Base-by-base conservation (phyloP, 1,140 invertebrate species). In the Drosophila albomicans region DNA sequence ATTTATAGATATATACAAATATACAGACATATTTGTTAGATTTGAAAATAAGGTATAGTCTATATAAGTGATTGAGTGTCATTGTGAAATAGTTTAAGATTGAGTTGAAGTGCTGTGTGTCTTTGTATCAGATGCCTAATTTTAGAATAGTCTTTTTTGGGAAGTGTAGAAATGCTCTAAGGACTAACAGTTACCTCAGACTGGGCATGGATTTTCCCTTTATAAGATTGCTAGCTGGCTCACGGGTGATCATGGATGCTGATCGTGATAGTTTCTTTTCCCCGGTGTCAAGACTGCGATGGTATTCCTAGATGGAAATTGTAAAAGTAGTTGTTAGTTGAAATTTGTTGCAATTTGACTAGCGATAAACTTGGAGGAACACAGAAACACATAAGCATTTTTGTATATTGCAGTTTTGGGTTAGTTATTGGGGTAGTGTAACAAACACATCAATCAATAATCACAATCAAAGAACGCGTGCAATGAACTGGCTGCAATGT, bases 181-280 rank as follows among this genome's bases (percentile, higher is more conserved):
- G 7, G 1, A n/a, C 8, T 58, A 1, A n/a, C n/a, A 59, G 1
- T 76, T 94, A 98, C 97, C 97, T 98, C 52, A 98, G 93, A 93
- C 97, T 98, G 5, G 98, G 98, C 97, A 98, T 98, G 94, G 97
- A 98, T 93, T 98, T 98, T 52, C 97, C 98, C 94, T 98, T 98
- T 49, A 98, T 96, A 32, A 98, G 93, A 93, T 96, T 97, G 65
- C 95, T 96, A 1, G 95, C 92, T 8, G 92, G 91, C 16, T 90
- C 84, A 13, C 88, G 92, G 61, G 94, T 95, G 10, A 95, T 93
- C 62, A 95, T 94, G 0, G 96, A 96, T 45, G 94, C 94, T n/a
- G 95, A 95, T 52, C 95, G 93, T 1, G 94, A 94, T 62, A 96
- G 92, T 77, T 94, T 95, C 73, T 95, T 95, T 59, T 97, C 96